These are phyloP conservation scores for Bovichtus diacanthus DNA, from an alignment of 2,797 vertebrate genomes.

Conservation along the genomic window DNA sequence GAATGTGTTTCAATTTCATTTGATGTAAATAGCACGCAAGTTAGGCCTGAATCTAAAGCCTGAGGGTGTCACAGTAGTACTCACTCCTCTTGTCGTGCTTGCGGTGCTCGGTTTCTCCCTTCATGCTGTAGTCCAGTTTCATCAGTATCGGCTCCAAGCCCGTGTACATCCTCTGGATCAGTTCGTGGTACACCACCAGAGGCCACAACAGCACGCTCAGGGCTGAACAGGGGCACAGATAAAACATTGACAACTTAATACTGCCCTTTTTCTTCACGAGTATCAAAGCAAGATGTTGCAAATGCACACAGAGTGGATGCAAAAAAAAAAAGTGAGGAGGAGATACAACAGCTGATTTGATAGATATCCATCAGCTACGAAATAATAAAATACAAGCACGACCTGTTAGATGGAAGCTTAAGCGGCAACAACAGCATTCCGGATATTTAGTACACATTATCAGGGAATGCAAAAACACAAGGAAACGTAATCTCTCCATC, in stretches of 20 bases:
- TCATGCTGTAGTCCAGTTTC: constrained; percentile 99
- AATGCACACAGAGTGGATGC: neutral
- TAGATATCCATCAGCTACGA: neutral
- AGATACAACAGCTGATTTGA: neutral
- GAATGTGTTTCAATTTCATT: neutral
- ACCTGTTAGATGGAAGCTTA: neutral
- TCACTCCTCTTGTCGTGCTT: constrained; percentile 97
- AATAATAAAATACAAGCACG: neutral
- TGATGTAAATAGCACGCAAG: neutral
- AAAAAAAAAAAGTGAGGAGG: no score
- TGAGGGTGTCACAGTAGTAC: constrained; percentile 36
- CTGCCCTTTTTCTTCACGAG: neutral
- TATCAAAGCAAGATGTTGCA: neutral
- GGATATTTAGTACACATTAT: neutral
- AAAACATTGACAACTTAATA: neutral
- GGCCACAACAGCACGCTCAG: constrained; percentile 98
- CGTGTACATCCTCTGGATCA: constrained; percentile 99
- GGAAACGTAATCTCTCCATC: no score
- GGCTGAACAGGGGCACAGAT: constrained; percentile 75
- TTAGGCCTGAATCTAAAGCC: neutral
- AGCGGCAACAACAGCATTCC: neutral
- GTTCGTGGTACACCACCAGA: constrained; percentile 96
- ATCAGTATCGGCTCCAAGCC: constrained; percentile 96
- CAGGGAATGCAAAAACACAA: neutral
- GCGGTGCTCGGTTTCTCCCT: constrained; percentile 92